Base-by-base conservation (phyloP, 1,140 invertebrate species). In the Copidosoma floridanum region DNA sequence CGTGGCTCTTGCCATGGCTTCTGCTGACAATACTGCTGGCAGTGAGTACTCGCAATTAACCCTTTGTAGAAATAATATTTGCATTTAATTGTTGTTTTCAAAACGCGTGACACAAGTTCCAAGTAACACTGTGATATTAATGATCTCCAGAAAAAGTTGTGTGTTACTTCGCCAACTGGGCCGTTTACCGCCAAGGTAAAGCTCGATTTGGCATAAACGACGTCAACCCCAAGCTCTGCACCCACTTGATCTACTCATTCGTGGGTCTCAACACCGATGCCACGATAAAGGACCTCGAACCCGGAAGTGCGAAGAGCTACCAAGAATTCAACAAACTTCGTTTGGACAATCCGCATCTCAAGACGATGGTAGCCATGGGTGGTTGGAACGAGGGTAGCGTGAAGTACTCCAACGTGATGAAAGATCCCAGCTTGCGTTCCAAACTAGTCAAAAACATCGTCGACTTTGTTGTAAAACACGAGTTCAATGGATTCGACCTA, bases 361-460 rank as follows among this genome's bases (percentile, higher is more conserved):
- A 89, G 73, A 85, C 87, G 0, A 65, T 91, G 43, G 65, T 91
- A 10, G 88, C 88, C 8, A 83, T 93, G 32, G 90, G 90, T 7
- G 90, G 90, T 14, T 92, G 89, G 89, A 88, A 86, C 68, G 87
- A 90, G 74, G 88, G 88, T n/a, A 88, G 87, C 1, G 75, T 73
- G 2, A 88, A 83, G 61, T 91, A 86, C 73, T 90, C 88, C 0
- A 64, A 75, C 20, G 67, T 67, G 0, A 63, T 60, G 5, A 1
- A 11, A 7, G 59, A 65, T 41, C 29, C 63, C n/a, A 32, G 26
- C 7, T 57, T 61, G 24, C 43, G 73, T 14, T 26, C 58, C n/a
- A 72, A 40, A 27, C 76, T 82, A 27, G 67, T 76, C 10, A 48
- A 66, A 2, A 70, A 66, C 18, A 68, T 68, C 7, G 32, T 80